Evolutionary conservation across 2,888 invertebrate genomes (phyloP).

Genomic region (Melinaea menophilus): DNA sequence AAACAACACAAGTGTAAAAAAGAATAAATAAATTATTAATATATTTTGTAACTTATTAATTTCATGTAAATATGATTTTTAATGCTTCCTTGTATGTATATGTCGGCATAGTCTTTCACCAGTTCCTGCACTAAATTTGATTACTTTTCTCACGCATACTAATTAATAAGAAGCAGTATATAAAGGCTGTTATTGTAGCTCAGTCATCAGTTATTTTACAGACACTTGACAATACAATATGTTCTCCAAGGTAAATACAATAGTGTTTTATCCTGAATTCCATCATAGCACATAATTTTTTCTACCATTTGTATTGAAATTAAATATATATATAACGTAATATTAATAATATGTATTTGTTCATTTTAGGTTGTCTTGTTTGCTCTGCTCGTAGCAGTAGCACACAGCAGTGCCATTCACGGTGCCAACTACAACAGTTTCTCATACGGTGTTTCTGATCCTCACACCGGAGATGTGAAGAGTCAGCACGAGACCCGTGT

Average conservation of each 20-base stretch:
- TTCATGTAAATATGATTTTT: conserved; percentile 14
- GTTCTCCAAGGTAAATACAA: conserved; percentile 36
- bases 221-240: conserved; percentile 35
- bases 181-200: conserved; percentile 31
- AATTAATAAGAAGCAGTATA: conserved; percentile 34
- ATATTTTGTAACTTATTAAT: neutral
- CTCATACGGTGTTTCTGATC: conserved; percentile 73
- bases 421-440: conserved; percentile 60
- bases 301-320: too few relatives aligned
- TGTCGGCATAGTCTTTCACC: conserved; percentile 36
- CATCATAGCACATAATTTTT: neutral
- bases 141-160: conserved; percentile 25
- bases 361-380: neutral
- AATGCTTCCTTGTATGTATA: conserved; percentile 34
- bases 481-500: conserved; percentile 68
- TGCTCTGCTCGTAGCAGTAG: conserved; percentile 10
- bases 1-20: too few relatives aligned
- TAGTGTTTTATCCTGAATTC: neutral
- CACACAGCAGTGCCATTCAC: conserved; percentile 48
- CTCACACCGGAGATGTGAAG: conserved; percentile 72
- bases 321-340: too few relatives aligned
- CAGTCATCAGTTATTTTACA: conserved; percentile 34
- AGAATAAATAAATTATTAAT: too few relatives aligned
- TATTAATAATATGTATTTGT: neutral
- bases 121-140: conserved; percentile 33